These are phyloP conservation scores for Ailuropoda melanoleuca DNA, from an alignment of 2,113 vertebrate species.

Conservation along the genomic window DNA sequence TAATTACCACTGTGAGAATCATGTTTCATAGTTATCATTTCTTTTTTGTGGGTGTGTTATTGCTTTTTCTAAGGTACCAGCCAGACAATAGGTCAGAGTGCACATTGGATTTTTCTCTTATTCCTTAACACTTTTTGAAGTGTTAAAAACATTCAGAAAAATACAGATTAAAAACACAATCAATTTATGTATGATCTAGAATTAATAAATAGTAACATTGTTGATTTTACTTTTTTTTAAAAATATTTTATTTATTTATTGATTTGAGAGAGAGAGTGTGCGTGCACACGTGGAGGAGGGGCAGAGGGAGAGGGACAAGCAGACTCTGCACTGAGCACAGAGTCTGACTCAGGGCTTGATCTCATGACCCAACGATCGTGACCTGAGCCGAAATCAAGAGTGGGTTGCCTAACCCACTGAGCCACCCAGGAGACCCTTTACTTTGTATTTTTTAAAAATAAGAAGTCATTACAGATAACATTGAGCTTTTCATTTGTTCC, in stretches of 20 bases:
- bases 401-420: too few relatives aligned
- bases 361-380: too few relatives aligned
- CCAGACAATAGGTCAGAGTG: not conserved
- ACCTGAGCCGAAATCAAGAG: too few relatives aligned
- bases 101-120: not conserved
- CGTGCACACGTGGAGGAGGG: too few relatives aligned
- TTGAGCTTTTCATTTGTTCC: not conserved
- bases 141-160: not conserved
- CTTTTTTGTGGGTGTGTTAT: not conserved
- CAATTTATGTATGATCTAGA: not conserved
- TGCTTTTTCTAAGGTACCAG: not conserved
- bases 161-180: not conserved
- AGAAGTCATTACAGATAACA: not conserved
- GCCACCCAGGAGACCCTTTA: too few relatives aligned
- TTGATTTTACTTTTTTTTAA: not conserved
- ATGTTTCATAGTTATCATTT: not conserved
- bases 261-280: too few relatives aligned
- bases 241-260: too few relatives aligned
- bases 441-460: not conserved
- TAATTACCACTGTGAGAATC: not conserved
- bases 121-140: not conserved
- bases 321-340: too few relatives aligned
- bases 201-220: not conserved
- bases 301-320: too few relatives aligned
- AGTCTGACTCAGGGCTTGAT: too few relatives aligned